A percentile compares a stretch with the other conserved stretches of the same genome.
Evolutionary conservation across 2,888 invertebrate species (phyloP).

Genomic region (Arenicola marina): DNA sequence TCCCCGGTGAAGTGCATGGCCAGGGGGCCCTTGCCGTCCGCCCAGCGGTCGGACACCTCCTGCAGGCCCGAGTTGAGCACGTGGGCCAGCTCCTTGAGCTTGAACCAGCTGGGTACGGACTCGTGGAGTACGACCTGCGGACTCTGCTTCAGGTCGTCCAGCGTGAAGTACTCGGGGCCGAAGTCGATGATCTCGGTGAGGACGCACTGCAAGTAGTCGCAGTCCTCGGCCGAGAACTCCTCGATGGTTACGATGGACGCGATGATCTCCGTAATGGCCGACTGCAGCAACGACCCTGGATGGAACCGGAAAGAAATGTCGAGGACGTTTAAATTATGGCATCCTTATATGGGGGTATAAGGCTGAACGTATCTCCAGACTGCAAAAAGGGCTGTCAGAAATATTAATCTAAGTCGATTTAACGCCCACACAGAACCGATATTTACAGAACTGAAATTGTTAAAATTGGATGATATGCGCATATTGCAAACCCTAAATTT

Average conservation of each 20-base stretch:
- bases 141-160: constrained; percentile 8
- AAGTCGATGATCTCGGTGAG: constrained; percentile 14
- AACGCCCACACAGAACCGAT: no score
- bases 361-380: no score
- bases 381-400: no score
- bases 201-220: constrained; percentile 22
- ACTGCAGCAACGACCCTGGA: constrained; percentile 28
- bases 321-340: no score
- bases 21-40: constrained; percentile 37
- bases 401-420: no score
- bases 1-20: constrained; percentile 31
- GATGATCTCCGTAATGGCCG: constrained; percentile 26
- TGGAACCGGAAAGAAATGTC: background rate
- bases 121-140: constrained; percentile 30
- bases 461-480: no score
- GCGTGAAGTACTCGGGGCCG: constrained; percentile 18
- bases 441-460: no score
- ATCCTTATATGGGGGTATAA: no score
- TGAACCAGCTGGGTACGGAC: constrained; percentile 32
- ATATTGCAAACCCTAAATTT: no score
- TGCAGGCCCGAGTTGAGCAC: constrained; percentile 22
- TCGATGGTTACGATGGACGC: constrained; percentile 26
- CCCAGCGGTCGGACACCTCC: constrained; percentile 36
- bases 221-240: constrained; percentile 36
- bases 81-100: constrained; percentile 28